Conservation (phyloP, 2,888 invertebrate species). For the Spilosoma lubricipeda region DNA sequence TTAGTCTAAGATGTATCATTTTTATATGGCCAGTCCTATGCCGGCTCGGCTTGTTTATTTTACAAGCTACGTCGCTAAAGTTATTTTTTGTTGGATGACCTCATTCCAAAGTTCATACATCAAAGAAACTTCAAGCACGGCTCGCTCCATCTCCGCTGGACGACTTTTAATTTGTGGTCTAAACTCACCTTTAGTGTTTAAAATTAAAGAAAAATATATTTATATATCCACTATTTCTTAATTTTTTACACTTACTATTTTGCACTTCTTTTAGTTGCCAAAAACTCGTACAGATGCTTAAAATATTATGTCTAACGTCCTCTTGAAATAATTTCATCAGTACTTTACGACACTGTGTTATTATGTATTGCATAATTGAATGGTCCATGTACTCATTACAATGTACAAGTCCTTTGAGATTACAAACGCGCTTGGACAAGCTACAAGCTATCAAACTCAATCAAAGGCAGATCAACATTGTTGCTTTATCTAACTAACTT, state of each 20-base stretch:
- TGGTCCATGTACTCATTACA: constrained; percentile 5
- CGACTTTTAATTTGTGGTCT: constrained; percentile 5
- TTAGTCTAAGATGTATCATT: neutral
- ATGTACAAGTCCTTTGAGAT: constrained; percentile 11
- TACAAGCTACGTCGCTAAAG: neutral
- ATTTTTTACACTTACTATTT: too few relatives aligned
- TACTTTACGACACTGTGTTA: neutral
- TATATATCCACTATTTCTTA: too few relatives aligned
- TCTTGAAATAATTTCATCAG: neutral
- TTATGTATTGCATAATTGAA: neutral
- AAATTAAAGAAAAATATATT: neutral
- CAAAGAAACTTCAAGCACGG: constrained; percentile 8
- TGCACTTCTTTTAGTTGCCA: too few relatives aligned
- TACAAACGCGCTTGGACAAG: constrained; percentile 2
- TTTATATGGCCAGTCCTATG: neutral
- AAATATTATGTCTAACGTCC: too few relatives aligned
- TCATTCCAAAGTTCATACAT: neutral
- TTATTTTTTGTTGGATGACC: constrained; percentile 1
- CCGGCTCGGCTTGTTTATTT: neutral
- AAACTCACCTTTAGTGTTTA: neutral
- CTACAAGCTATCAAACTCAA: constrained; percentile 3
- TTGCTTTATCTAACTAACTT: constrained; percentile 5
- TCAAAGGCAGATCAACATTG: constrained; percentile 7
- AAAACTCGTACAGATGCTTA: too few relatives aligned
- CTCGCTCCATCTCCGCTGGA: neutral